phyloP scores from a whole-genome alignment of 2,888 invertebrate genomes.

The Lobophora halterata region DNA sequence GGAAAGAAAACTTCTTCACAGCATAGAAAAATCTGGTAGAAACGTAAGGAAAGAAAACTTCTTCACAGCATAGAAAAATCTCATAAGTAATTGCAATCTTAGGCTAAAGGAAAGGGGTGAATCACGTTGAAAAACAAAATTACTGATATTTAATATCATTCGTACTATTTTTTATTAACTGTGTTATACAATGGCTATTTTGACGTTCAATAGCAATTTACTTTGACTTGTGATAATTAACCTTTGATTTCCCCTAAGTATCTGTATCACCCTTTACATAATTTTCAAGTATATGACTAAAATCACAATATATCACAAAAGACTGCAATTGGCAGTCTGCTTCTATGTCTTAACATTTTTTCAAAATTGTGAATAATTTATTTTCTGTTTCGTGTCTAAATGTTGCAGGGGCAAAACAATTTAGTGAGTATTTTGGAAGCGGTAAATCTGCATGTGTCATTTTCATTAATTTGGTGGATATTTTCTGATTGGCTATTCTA shows the following conservation, averaged over 20 bases:
- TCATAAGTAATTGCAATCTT: too few relatives aligned
- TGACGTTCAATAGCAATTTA: constrained; percentile 7
- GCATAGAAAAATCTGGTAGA: too few relatives aligned
- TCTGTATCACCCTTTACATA: constrained; percentile 49
- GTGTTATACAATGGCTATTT: constrained; percentile 3
- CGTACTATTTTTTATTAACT: too few relatives aligned
- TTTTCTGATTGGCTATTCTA: constrained; percentile 29
- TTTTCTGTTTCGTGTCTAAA: constrained; percentile 63
- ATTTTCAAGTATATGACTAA: constrained; percentile 50
- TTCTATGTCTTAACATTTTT: constrained; percentile 27
- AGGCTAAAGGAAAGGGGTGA: too few relatives aligned
- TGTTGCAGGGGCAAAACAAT: constrained; percentile 79
- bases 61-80: too few relatives aligned
- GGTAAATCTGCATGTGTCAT: constrained; percentile 61
- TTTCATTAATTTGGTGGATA: constrained; percentile 25
- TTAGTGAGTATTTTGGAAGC: constrained; percentile 72
- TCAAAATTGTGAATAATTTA: constrained; percentile 64
- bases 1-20: too few relatives aligned
- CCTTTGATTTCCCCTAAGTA: constrained; percentile 50
- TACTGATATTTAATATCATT: too few relatives aligned
- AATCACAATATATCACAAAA: constrained; percentile 42
- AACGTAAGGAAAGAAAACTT: too few relatives aligned
- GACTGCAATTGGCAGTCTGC: constrained; percentile 55
- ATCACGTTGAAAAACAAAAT: too few relatives aligned
- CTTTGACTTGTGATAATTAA: constrained; percentile 54